phyloP scores from a whole-genome alignment of 1,140 invertebrate genomes.

The Trypoxylus dichotomus region DNA sequence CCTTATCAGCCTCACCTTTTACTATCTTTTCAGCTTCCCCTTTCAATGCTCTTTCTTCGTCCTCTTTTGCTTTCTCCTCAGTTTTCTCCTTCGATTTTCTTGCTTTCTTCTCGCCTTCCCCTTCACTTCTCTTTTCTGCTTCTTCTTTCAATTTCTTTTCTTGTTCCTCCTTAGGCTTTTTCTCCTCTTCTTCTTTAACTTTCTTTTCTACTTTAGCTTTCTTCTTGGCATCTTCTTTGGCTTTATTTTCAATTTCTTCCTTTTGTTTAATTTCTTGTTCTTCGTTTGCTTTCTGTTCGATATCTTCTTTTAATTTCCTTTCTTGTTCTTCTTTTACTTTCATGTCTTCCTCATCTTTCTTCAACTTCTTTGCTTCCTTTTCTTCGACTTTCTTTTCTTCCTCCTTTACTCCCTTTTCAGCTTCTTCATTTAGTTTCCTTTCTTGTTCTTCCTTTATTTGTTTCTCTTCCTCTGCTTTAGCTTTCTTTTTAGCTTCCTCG shows the following conservation, averaged over 20 bases:
- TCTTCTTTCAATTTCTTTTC: conserved; percentile 42
- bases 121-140: conserved; percentile 40
- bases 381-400: conserved; percentile 35
- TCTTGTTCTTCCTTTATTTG: conserved; percentile 38
- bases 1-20: conserved; percentile 38
- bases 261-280: conserved; percentile 39
- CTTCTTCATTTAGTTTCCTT: conserved; percentile 41
- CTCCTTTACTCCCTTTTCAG: conserved; percentile 39
- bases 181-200: conserved; percentile 38
- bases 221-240: conserved; percentile 41
- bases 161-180: conserved; percentile 37
- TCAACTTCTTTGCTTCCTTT: conserved; percentile 33
- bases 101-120: conserved; percentile 39
- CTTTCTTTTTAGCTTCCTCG: conserved; percentile 38
- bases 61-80: conserved; percentile 37
- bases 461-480: conserved; percentile 37
- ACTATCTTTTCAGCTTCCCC: conserved; percentile 34
- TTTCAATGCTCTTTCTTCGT: conserved; percentile 32
- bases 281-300: conserved; percentile 38
- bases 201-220: conserved; percentile 37
- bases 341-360: conserved; percentile 34
- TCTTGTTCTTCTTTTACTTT: conserved; percentile 31
- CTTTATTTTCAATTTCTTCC: conserved; percentile 38
- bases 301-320: conserved; percentile 35
- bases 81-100: conserved; percentile 34